Base-by-base conservation (phyloP, 2,797 vertebrate genomes). In the Liasis olivaceus region DNA sequence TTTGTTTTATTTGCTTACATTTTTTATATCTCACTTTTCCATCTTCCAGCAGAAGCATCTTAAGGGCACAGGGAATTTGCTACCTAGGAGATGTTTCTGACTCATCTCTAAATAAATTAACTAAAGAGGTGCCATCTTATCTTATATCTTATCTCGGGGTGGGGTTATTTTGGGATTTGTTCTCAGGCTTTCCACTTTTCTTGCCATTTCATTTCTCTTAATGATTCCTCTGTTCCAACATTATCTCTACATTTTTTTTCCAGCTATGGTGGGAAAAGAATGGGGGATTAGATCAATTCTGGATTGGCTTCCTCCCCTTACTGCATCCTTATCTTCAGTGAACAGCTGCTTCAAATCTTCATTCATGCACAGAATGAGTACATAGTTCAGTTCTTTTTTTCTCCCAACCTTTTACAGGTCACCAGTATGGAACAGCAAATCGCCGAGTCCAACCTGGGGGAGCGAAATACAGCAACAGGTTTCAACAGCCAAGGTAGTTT, bases 401-500 rank as follows among this genome's bases (percentile, higher is more conserved):
- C 64, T 12, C 31, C 36, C 5, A 8, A 3, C 72, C n/a, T 14
- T 92, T 88, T 14, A 89, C 85, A 98, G 98, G 96, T 96, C 22
- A 96, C 96, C 54, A 97, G 97, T 94, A 92, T 97, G 0, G 98
- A 98, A 93, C 98, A 98, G 87, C 99, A 98, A 93, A 98, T 96
- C 62, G 98, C 98, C 0, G 98, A 98, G 92, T 98, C 98, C 62
- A 98, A 98, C 93, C 92, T 98, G 12, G 98, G 97, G 93, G 98
- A 99, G 92, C 98, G 98, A 93, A 98, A 98, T 93, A 93, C 95
- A 1, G 97, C 98, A 2, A 97, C 97, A 8, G 98, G 98, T 94
- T 98, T 99, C 95, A 98, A 98, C 96, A 98, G 98, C 22, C 99
- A 98, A 98, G 99, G 99, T 99, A 97, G 97, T 87, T 0, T 0